A percentile compares a stretch with the other conserved stretches of the same genome.
phyloP scores from a whole-genome alignment of 2,113 vertebrate species.

The Myxocyprinus asiaticus region DNA sequence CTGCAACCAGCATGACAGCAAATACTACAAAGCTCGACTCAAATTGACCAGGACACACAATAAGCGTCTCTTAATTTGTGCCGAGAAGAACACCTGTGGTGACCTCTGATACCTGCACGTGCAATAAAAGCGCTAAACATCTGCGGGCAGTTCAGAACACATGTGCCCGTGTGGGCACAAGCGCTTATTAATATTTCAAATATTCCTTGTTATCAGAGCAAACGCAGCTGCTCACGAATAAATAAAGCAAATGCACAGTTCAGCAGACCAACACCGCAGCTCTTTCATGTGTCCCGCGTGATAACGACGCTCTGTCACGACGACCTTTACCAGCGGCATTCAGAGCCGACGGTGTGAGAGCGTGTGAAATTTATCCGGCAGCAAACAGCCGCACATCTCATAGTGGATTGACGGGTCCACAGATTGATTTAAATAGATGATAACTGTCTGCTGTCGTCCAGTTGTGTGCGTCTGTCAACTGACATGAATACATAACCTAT shows the following conservation, averaged over 20 bases:
- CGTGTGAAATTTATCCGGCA: neutral
- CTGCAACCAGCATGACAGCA: neutral
- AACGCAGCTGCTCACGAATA: conserved; percentile 55
- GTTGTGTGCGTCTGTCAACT: conserved; percentile 13
- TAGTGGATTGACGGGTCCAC: conserved; percentile 18
- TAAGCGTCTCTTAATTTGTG: conserved; percentile 24
- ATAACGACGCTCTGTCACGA: conserved; percentile 38
- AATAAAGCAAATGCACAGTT: conserved; percentile 52
- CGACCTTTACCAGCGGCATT: conserved; percentile 32
- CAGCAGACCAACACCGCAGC: conserved; percentile 31
- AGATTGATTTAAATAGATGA: conserved; percentile 23
- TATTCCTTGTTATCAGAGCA: conserved; percentile 51
- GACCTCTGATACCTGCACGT: conserved; percentile 40
- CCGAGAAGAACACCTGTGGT: neutral
- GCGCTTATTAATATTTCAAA: conserved; percentile 57
- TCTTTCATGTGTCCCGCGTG: conserved; percentile 49
- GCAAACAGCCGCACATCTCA: neutral
- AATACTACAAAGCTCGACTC: neutral
- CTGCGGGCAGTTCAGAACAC: conserved; percentile 11
- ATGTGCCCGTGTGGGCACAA: conserved; percentile 19
- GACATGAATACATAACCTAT: conserved; percentile 9
- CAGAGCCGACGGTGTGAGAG: conserved; percentile 7
- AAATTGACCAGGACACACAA: conserved; percentile 8
- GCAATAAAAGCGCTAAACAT: conserved; percentile 22
- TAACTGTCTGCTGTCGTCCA: conserved; percentile 13